Percentiles rank a stretch among this genome's conserved stretches.
Conservation (phyloP, 2,888 invertebrate species). For the Peribatodes rhomboidaria region DNA sequence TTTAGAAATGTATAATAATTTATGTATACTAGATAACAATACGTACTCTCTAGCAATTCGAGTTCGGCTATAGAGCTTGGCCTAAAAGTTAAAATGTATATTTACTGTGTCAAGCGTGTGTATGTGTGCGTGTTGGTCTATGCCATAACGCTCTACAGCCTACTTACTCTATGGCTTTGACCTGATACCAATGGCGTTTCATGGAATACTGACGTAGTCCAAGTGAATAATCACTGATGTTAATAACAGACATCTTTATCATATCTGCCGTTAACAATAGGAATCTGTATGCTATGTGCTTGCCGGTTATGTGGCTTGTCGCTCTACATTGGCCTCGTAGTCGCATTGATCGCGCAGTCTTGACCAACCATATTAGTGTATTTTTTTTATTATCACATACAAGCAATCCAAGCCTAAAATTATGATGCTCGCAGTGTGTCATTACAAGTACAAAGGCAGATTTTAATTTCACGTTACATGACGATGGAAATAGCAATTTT, state of each 20-base stretch:
- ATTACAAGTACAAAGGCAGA: conserved; percentile 55
- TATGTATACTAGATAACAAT: too few relatives aligned
- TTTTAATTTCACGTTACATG: conserved; percentile 56
- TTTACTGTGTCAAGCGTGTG: background rate
- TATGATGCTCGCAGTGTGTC: conserved; percentile 47
- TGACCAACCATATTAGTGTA: background rate
- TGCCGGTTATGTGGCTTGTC: background rate
- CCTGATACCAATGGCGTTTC: background rate
- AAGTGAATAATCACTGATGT: background rate
- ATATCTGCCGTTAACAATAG: background rate
- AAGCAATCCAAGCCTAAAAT: conserved; percentile 49
- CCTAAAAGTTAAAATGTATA: background rate
- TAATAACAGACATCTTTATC: background rate
- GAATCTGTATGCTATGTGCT: background rate
- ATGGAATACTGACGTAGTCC: background rate
- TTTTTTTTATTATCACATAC: conserved; percentile 23
- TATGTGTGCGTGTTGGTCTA: too few relatives aligned
- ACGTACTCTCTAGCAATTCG: too few relatives aligned
- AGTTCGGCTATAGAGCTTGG: too few relatives aligned
- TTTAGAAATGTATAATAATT: too few relatives aligned
- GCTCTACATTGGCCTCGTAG: too few relatives aligned
- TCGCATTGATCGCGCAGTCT: background rate
- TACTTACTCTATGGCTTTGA: background rate
- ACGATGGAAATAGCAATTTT: conserved; percentile 53
- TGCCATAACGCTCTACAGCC: too few relatives aligned